Conservation (phyloP, 1,140 invertebrate species). For the Drosophila insularis region DNA sequence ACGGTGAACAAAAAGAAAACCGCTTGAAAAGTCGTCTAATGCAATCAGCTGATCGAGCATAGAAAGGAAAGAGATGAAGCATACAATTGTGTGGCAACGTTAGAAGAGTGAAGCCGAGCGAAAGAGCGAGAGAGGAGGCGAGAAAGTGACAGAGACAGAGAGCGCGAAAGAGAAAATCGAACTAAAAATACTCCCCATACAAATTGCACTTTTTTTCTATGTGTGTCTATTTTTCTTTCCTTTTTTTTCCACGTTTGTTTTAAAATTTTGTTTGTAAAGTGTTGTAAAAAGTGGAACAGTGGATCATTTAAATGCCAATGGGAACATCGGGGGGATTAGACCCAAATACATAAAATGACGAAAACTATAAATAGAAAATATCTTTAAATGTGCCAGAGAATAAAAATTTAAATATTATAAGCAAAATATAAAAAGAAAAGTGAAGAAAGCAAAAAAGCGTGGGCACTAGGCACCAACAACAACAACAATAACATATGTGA, state of each 20-base stretch:
- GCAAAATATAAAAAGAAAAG: slow-evolving; percentile 25
- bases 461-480: slow-evolving; percentile 37
- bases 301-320: slow-evolving; percentile 43
- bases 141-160: slow-evolving; percentile 14
- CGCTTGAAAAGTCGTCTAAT: background rate
- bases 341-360: slow-evolving; percentile 28
- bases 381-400: slow-evolving; percentile 29
- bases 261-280: slow-evolving; percentile 13
- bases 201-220: background rate
- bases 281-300: slow-evolving; percentile 46
- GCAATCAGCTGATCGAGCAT: slow-evolving; percentile 55
- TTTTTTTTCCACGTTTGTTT: slow-evolving; percentile 2
- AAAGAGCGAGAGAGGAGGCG: slow-evolving; percentile 22
- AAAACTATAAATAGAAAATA: slow-evolving; percentile 58
- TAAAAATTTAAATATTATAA: slow-evolving; percentile 12
- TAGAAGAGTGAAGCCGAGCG: slow-evolving; percentile 18
- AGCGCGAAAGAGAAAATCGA: slow-evolving; percentile 4
- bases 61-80: slow-evolving; percentile 33
- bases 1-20: slow-evolving; percentile 27
- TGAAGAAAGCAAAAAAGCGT: slow-evolving; percentile 50
- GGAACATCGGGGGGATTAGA: background rate
- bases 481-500: background rate
- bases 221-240: background rate
- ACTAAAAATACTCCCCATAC: slow-evolving; percentile 7
- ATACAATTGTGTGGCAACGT: background rate